These are phyloP conservation scores for Thalassoma bifasciatum DNA, from an alignment of 2,113 vertebrate genomes.

Conservation along the genomic window DNA sequence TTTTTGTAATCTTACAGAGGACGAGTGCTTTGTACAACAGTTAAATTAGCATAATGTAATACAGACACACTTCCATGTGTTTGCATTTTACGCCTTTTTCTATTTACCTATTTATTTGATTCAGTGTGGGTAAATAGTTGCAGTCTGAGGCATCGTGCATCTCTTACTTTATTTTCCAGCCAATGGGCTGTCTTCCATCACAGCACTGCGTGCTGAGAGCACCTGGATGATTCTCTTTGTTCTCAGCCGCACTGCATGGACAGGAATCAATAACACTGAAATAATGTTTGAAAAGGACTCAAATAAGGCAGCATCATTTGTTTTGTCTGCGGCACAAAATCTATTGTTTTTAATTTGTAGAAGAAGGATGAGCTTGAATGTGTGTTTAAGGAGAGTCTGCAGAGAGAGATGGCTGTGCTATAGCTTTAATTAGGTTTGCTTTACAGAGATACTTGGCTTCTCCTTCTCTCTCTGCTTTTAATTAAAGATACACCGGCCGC, in stretches of 20 bases:
- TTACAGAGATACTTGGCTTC: conserved; percentile 45
- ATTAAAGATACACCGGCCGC: conserved; percentile 52
- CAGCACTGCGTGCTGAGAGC: conserved; percentile 8
- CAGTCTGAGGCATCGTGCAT: neutral
- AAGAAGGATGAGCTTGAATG: conserved; percentile 50
- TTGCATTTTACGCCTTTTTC: neutral
- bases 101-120: neutral
- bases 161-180: neutral
- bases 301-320: conserved; percentile 55
- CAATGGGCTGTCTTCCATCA: conserved; percentile 1
- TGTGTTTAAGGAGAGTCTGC: conserved; percentile 53
- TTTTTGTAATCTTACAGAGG: too few relatives aligned
- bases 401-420: conserved; percentile 34
- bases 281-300: conserved; percentile 59
- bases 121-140: neutral
- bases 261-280: conserved; percentile 45
- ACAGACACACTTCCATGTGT: too few relatives aligned
- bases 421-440: conserved; percentile 70
- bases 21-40: too few relatives aligned
- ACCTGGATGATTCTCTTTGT: conserved; percentile 21
- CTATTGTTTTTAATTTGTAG: conserved; percentile 63
- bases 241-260: conserved; percentile 14
- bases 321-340: conserved; percentile 54
- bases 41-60: too few relatives aligned
- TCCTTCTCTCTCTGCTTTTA: conserved; percentile 49